Evolutionary conservation across 1,140 invertebrate species (phyloP), one percentile per base, ranked within the genome.

Genomic region (Ips typographus): DNA sequence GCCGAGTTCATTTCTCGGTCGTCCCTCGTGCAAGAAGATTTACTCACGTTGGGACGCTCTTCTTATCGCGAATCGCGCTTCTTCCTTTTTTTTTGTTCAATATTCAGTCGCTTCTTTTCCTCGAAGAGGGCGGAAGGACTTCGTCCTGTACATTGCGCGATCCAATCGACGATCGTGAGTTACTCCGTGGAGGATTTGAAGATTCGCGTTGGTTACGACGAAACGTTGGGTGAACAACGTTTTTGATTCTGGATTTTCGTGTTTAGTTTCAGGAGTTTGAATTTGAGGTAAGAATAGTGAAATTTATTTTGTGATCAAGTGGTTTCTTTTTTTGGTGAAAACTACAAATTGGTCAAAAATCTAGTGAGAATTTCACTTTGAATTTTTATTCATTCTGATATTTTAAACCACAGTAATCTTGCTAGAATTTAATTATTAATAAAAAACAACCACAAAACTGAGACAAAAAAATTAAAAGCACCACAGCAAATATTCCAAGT

Each of bases 1-100:
- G 58, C 49, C 67, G 67, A 69, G 67, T 69, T 69, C 67, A 69
- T 63, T 69, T 69, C 67, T 62, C 56, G 49, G 41, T 44, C 59
- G 67, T 69, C 60, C 67, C 67, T 69, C 49, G 58, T 69, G 59
- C 58, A 55, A 69, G 67, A 69, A 69, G 65, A 68, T 47, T 68
- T 43, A 61, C 43, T 49, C 40, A 7, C 7, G 5, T 36, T 65
- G 63, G 65, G 53, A 57, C 53, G 44, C 44, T 52, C 36, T 42
- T 42, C 43, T 52, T 52, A 39, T 47, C 64, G 64, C 55, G 53
- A 37, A 38, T 5, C 64, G 64, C 64, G 53, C 56, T 66, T 49
- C n/a, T 66, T 66, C 22, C n/a, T 40, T 41, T n/a, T n/a, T 5
- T 47, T 47, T 59, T 41, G 41, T 7, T 40, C 55, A 38, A 37